A percentile compares a stretch with the other conserved stretches of the same genome.
Evolutionary conservation across 2,797 vertebrate species (phyloP).

Genomic region (Betta splendens): DNA sequence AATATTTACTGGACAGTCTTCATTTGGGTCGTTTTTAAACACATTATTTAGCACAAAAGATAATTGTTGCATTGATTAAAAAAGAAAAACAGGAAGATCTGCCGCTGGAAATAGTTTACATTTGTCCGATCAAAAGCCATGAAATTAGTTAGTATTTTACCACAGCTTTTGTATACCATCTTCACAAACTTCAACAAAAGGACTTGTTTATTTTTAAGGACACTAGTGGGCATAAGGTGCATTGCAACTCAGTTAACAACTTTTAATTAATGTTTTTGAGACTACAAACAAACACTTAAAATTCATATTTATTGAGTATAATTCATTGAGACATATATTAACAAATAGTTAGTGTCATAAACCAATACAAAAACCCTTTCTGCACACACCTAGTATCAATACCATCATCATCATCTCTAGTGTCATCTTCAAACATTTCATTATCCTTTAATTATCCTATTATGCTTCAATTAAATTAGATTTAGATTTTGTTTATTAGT

Average conservation of each 20-base stretch:
- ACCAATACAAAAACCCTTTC: not conserved
- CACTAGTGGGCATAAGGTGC: constrained; percentile 35
- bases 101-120: not conserved
- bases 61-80: not conserved
- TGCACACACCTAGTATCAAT: not conserved
- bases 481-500: not conserved
- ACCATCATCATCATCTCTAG: not conserved
- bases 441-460: too few relatives aligned
- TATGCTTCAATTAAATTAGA: not conserved
- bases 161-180: not conserved
- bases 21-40: not conserved
- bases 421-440: not conserved
- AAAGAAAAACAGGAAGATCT: not conserved
- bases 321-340: constrained; percentile 2
- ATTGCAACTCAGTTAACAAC: constrained; percentile 20
- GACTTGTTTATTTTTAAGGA: not conserved
- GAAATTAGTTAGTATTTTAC: not conserved
- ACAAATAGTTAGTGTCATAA: not conserved
- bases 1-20: not conserved
- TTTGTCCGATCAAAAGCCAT: not conserved
- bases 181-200: constrained; percentile 24
- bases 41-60: constrained; percentile 2
- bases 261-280: not conserved
- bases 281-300: not conserved
- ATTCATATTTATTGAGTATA: constrained; percentile 22